These are phyloP conservation scores for Tethea ocularis DNA, from an alignment of 2,888 invertebrate genomes.

Conservation along the genomic window DNA sequence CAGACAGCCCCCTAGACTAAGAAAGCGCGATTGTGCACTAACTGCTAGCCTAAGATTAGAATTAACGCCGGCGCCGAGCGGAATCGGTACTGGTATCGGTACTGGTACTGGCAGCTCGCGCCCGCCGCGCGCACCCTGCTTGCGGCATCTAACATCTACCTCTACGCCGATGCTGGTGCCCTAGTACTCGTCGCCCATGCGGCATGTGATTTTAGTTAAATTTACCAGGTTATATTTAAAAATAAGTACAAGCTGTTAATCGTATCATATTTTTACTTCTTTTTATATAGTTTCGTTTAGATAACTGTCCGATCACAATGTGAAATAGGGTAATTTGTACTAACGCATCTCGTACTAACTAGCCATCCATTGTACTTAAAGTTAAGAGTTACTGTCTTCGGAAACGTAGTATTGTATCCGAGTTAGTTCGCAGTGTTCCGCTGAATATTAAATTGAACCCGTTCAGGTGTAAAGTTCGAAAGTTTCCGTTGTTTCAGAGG, in stretches of 20 bases:
- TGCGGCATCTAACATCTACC: conserved; percentile 28
- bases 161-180: conserved; percentile 37
- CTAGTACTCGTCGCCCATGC: conserved; percentile 45
- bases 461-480: conserved; percentile 7
- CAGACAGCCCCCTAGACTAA: conserved; percentile 60
- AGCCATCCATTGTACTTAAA: conserved; percentile 15
- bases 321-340: conserved; percentile 20
- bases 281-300: conserved; percentile 40
- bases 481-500: conserved; percentile 6
- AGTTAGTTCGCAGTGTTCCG: conserved; percentile 1
- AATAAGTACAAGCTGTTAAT: conserved; percentile 75
- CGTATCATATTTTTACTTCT: conserved; percentile 40
- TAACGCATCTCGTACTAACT: background rate
- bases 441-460: conserved; percentile 4
- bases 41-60: conserved; percentile 66
- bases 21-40: conserved; percentile 70
- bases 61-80: conserved; percentile 23
- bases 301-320: conserved; percentile 41
- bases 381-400: conserved; percentile 1
- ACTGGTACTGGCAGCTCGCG: conserved; percentile 31
- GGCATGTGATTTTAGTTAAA: conserved; percentile 79
- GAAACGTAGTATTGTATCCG: background rate
- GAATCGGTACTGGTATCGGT: no score
- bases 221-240: conserved; percentile 52
- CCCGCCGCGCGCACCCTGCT: conserved; percentile 69